Evolutionary conservation across 2,797 vertebrate genomes (phyloP).

Genomic region (Phrynocephalus vlangalii): DNA sequence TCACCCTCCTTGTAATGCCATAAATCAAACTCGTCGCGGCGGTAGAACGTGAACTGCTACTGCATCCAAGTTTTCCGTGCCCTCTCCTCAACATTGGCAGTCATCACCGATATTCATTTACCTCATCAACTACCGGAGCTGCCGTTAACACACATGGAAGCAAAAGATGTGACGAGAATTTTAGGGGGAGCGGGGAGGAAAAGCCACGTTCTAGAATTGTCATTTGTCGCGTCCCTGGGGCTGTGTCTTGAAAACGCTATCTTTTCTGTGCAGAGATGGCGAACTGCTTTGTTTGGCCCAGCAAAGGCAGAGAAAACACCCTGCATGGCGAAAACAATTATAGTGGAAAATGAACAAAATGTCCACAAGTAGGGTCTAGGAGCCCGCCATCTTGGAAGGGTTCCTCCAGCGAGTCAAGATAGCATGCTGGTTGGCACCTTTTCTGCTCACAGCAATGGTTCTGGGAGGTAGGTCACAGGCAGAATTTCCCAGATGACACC

Average conservation of each 20-base stretch:
- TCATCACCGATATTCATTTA: conserved; percentile 47
- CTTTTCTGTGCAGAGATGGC: conserved; percentile 23
- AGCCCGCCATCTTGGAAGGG: too few relatives aligned
- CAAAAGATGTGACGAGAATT: conserved; percentile 7
- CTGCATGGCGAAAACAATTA: neutral
- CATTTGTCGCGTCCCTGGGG: conserved; percentile 33
- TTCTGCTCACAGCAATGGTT: too few relatives aligned
- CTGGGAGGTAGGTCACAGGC: too few relatives aligned
- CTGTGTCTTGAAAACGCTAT: conserved; percentile 16
- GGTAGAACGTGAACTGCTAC: conserved; percentile 73
- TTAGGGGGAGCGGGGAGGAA: neutral
- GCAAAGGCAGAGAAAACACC: conserved; percentile 11
- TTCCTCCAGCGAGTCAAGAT: too few relatives aligned
- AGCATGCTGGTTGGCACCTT: too few relatives aligned
- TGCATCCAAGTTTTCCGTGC: conserved; percentile 57
- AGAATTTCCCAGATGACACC: neutral
- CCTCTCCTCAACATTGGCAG: conserved; percentile 52
- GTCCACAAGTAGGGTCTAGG: neutral
- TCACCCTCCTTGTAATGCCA: conserved; percentile 69
- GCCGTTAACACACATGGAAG: conserved; percentile 47
- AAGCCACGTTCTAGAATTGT: conserved; percentile 47
- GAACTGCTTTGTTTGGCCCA: neutral
- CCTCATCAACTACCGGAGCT: conserved; percentile 55
- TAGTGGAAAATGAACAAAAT: neutral
- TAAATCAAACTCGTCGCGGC: conserved; percentile 76